Evolutionary conservation across 1,140 invertebrate genomes (phyloP), one percentile per base, ranked within the genome.

Genomic region (Steinernema feltiae): DNA sequence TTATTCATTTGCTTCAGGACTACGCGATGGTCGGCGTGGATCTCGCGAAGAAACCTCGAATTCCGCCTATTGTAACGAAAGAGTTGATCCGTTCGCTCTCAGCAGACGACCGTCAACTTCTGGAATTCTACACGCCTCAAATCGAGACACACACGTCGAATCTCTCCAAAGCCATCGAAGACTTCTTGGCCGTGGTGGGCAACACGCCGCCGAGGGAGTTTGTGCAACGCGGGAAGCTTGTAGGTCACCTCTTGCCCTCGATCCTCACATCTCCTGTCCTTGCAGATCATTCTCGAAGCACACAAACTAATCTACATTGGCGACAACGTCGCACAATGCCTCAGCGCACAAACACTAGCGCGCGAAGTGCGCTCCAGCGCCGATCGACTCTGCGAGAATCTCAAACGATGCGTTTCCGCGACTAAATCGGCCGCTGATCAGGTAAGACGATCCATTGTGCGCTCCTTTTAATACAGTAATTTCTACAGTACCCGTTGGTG

Each of bases 221-320:
- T 85, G 90, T 97, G 21, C 93, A 92, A 30, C 93, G 95, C 86
- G 92, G 93, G 17, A 97, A 97, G 87, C 94, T 94, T 87, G 93
- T 97, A 1, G 92, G 76, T 70, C 7, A n/a, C 21, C 15, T 41
- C 7, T 7, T 7, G 18, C 18, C 32, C 24, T 70, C 15, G 7
- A 35, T 21, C 31, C 24, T n/a, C n/a, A 71, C n/a, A 41, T 0
- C n/a, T 35, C 7, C 27, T 18, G 12, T 3, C 0, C 24, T 27
- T 78, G 24, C 35, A 77, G 76, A 77, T 77, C 21, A 77, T 97
- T 24, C 88, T 97, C 1, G 93, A 92, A 84, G 94, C 94, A 27
- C 94, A 96, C 85, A 92, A 94, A 86, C 89, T 97, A 80, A 93
- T 97, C 3, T 92, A 93, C 83, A 95, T 95, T 76, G 94, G 94